Evolutionary conservation across 2,888 invertebrate species (phyloP).

Genomic region (Sphinx pinastri): DNA sequence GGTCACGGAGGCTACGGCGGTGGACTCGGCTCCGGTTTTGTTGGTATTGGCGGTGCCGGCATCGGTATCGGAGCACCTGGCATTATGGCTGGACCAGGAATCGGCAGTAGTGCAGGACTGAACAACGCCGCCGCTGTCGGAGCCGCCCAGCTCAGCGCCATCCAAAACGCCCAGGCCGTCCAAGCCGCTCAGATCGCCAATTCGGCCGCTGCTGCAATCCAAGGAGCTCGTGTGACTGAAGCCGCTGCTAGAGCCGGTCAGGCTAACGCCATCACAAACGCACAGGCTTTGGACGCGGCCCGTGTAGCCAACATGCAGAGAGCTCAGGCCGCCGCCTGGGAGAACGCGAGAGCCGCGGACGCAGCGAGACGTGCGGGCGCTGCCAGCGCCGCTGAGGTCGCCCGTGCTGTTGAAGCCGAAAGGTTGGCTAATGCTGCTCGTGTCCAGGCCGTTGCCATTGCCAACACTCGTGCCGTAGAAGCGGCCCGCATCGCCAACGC

Average conservation of each 20-base stretch:
- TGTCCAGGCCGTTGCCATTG: conserved; percentile 72
- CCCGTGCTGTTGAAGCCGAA: conserved; percentile 65
- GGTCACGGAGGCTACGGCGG: conserved; percentile 36
- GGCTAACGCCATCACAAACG: conserved; percentile 72
- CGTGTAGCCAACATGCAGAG: conserved; percentile 74
- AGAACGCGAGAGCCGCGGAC: conserved; percentile 73
- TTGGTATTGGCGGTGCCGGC: neutral
- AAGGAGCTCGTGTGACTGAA: conserved; percentile 73
- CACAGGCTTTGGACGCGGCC: conserved; percentile 72
- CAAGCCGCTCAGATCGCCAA: conserved; percentile 74
- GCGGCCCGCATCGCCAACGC: conserved; percentile 74
- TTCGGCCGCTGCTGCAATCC: conserved; percentile 75
- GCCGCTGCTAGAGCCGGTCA: conserved; percentile 73
- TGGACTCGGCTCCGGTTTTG: conserved; percentile 31
- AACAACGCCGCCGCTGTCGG: conserved; percentile 74
- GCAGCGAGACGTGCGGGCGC: conserved; percentile 72
- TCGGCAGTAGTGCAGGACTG: conserved; percentile 63
- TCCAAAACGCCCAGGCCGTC: conserved; percentile 76
- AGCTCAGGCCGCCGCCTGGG: conserved; percentile 76
- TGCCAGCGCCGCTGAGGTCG: conserved; percentile 60
- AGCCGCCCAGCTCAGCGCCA: conserved; percentile 75
- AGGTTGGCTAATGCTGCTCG: conserved; percentile 74
- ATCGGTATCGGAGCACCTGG: conserved; percentile 36
- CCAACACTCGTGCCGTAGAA: conserved; percentile 73
- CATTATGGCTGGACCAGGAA: conserved; percentile 40